Conservation (phyloP, 2,797 vertebrate species). For the Diceros bicornis region DNA sequence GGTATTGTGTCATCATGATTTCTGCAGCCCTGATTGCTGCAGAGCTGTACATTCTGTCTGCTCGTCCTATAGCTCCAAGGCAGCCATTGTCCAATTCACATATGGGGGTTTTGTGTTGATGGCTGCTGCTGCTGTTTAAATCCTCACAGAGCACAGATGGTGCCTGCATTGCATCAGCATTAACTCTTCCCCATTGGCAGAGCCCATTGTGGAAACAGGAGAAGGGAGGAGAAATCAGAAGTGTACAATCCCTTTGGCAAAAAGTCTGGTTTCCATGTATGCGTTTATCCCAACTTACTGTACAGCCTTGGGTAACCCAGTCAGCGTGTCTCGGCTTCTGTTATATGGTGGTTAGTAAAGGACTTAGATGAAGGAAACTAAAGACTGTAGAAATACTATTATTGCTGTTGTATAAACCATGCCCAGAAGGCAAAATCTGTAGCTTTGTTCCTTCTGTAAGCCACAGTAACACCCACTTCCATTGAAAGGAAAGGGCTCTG, state of each 20-base stretch:
- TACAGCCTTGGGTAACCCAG: not conserved
- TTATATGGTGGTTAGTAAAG: not conserved
- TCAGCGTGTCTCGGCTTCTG: conserved; percentile 26
- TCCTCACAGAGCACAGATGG: conserved; percentile 60
- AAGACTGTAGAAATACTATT: not conserved
- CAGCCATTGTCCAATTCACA: conserved; percentile 16
- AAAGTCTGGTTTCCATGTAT: conserved; percentile 10
- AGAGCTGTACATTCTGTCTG: not conserved
- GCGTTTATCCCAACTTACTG: not conserved
- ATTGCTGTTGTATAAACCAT: not conserved
- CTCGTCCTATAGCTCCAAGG: not conserved
- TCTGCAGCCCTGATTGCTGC: not conserved
- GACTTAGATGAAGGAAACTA: conserved; percentile 19
- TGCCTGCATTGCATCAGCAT: not conserved
- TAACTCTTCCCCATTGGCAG: conserved; percentile 26
- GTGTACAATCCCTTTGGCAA: not conserved
- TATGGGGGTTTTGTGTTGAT: conserved; percentile 30
- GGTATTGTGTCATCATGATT: not conserved
- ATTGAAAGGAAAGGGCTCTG: not conserved
- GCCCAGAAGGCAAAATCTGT: not conserved
- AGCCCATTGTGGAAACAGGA: not conserved
- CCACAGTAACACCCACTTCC: not conserved
- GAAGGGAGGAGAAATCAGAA: conserved; percentile 26
- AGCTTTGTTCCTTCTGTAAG: conserved; percentile 45
- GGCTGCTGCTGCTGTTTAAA: not conserved